These are phyloP conservation scores for Panopea generosa DNA, from an alignment of 2,888 invertebrate genomes.

Conservation along the genomic window DNA sequence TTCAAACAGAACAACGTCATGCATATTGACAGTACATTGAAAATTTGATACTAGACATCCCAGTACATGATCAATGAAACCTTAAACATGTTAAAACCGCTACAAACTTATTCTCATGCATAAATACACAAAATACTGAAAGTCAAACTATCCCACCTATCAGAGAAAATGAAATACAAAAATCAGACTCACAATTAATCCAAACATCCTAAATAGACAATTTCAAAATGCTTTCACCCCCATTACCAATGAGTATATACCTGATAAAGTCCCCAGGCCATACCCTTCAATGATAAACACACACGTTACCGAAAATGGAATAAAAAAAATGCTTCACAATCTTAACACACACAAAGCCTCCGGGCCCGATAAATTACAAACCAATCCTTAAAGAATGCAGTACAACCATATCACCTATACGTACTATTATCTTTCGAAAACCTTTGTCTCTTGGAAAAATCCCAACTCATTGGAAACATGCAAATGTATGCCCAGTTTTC, in stretches of 20 bases:
- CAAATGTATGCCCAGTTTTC: no score
- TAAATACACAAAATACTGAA: constrained; percentile 5
- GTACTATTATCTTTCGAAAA: neutral
- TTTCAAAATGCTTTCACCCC: constrained; percentile 1
- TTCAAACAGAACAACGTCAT: neutral
- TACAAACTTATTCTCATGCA: neutral
- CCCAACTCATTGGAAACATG: no score
- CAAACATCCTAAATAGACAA: constrained; percentile 8
- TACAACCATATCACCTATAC: neutral
- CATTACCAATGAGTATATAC: neutral
- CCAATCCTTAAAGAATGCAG: constrained; percentile 1
- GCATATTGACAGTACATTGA: neutral
- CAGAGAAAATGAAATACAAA: constrained; percentile 6
- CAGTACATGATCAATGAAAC: neutral
- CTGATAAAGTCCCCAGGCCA: constrained; percentile 3
- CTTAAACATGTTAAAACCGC: neutral
- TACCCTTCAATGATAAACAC: constrained; percentile 10
- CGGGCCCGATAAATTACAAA: neutral
- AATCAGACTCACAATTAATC: neutral
- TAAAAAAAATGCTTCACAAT: neutral
- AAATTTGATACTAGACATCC: neutral
- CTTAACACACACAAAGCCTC: neutral
- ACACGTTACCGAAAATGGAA: neutral
- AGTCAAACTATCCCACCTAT: no score
- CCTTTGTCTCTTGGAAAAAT: neutral